Percentiles rank a stretch among this genome's conserved stretches.
Conservation (phyloP, 1,140 invertebrate species). For the Coenobita brevimanus region DNA sequence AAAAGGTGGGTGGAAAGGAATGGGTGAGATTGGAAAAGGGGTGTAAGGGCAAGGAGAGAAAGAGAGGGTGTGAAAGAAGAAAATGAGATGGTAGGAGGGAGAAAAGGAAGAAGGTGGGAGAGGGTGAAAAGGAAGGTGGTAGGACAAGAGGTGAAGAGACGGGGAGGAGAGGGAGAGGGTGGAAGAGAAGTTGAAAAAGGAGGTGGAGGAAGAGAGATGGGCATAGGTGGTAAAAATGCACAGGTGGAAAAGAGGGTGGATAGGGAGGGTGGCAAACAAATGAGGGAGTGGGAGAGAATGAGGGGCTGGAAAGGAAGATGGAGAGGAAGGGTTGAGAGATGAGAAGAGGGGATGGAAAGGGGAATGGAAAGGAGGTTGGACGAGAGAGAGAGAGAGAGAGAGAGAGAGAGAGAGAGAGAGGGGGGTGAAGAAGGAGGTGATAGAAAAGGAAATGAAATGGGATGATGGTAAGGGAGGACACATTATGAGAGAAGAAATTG, state of each 20-base stretch:
- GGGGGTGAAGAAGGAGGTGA: background rate
- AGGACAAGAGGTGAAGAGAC: background rate
- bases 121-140: background rate
- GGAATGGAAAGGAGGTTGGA: too few species aligned
- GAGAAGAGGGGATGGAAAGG: background rate
- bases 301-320: too few species aligned
- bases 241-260: too few species aligned
- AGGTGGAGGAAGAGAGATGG: background rate
- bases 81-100: background rate
- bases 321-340: background rate
- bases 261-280: too few species aligned
- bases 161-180: background rate
- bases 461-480: slow-evolving; percentile 4
- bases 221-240: too few species aligned
- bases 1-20: too few species aligned
- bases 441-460: background rate
- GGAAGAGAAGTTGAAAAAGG: background rate
- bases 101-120: slow-evolving; percentile 9
- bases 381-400: too few species aligned
- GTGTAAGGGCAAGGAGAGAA: background rate
- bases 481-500: background rate
- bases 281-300: background rate
- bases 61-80: background rate
- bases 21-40: background rate
- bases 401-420: background rate